Evolutionary conservation across 2,113 vertebrate genomes (phyloP).

Genomic region (Ranitomeya variabilis): DNA sequence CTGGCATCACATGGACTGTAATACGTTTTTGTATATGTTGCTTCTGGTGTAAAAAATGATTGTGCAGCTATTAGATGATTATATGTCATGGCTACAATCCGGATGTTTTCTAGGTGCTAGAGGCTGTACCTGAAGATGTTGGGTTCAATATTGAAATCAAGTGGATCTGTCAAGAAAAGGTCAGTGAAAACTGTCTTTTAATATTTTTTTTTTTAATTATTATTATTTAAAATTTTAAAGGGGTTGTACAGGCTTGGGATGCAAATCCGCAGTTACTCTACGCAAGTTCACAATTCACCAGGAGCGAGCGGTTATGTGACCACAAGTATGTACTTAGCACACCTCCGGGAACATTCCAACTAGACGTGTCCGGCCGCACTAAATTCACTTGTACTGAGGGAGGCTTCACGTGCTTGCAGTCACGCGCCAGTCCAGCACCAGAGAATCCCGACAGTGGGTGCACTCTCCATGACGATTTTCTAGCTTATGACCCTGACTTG

Average conservation of each 20-base stretch:
- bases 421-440: too few species aligned
- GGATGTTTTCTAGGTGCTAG: slow-evolving; percentile 79
- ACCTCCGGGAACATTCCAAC: too few species aligned
- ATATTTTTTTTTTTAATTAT: background rate
- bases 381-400: too few species aligned
- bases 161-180: slow-evolving; percentile 93
- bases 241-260: background rate
- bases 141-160: slow-evolving; percentile 98
- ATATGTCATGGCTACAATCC: background rate
- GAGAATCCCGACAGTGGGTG: too few species aligned
- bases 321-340: too few species aligned
- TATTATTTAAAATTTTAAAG: background rate
- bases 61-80: background rate
- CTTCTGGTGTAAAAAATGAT: background rate
- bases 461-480: too few species aligned
- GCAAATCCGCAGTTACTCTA: too few species aligned
- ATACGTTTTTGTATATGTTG: background rate
- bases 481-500: too few species aligned
- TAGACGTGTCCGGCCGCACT: too few species aligned
- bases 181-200: slow-evolving; percentile 62
- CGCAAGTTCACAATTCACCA: too few species aligned
- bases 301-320: too few species aligned
- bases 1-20: background rate
- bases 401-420: too few species aligned
- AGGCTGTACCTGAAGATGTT: slow-evolving; percentile 86